Evolutionary conservation across 2,797 vertebrate species (phyloP).

Genomic region (Cephalopachus bancanus): DNA sequence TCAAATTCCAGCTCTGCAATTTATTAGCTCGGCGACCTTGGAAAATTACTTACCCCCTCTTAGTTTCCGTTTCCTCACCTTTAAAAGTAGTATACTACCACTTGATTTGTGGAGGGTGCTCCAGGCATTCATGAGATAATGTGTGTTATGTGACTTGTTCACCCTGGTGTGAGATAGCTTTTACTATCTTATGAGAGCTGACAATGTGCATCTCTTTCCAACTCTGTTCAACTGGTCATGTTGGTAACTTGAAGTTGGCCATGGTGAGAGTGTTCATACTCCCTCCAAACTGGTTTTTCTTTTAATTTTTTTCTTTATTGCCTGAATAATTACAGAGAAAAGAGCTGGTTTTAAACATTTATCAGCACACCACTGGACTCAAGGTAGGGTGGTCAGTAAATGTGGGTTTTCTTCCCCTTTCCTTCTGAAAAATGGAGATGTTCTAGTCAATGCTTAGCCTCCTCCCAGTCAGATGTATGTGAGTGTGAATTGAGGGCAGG

Average conservation of each 20-base stretch:
- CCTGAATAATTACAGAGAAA: not conserved
- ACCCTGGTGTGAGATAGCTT: not conserved
- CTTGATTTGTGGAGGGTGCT: not conserved
- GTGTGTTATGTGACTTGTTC: not conserved
- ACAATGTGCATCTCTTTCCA: not conserved
- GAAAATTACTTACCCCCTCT: not conserved
- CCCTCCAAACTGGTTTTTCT: no score
- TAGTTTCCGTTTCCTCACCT: constrained; percentile 20
- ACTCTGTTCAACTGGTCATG: not conserved
- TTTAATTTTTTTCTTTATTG: no score
- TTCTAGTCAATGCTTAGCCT: not conserved
- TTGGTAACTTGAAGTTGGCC: not conserved
- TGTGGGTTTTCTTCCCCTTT: not conserved
- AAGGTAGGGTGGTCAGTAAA: not conserved
- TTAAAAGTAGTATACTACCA: not conserved
- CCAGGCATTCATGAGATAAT: not conserved
- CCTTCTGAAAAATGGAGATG: not conserved
- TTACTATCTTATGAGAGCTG: not conserved
- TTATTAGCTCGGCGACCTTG: not conserved
- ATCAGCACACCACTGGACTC: not conserved
- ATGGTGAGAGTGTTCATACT: not conserved
- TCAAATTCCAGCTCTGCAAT: not conserved
- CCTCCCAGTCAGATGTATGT: not conserved
- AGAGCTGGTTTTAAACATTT: not conserved
- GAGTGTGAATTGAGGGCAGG: not conserved